Base-by-base conservation (phyloP, 2,888 invertebrate genomes). In the Noctuana brunneofusca region DNA sequence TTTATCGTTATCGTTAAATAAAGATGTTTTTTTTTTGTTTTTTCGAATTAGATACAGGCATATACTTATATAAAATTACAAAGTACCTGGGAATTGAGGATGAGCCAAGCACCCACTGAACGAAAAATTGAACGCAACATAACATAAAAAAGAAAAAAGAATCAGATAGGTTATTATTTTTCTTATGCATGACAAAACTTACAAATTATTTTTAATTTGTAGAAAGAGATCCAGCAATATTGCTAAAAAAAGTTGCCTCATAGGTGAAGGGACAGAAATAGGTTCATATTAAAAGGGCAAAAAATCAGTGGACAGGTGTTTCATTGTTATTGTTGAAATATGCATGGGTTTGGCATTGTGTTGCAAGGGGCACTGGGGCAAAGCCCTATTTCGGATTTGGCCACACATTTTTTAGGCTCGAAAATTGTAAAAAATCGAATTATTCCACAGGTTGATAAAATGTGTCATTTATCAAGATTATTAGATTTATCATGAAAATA, bases 301-400 rank as follows among this genome's bases (percentile, higher is more conserved):
- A 71, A 74, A 75, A 75, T 73, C 71, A 65, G 71, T 53, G 62
- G 73, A 80, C 84, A 85, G 85, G 85, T 86, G 85, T 70, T 65
- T 71, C 70, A 78, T 84, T 85, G 81, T 83, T 79, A 70, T 71
- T 68, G 73, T 72, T 71, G 79, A 80, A 58, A 82, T 80, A 82
- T 79, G 78, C 76, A 76, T 75, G 72, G 75, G 75, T 74, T 70
- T 79, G 66, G 73, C 66, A 74, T 76, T 78, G 76, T 77, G 70
- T 71, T 64, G 66, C 50, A 50, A 71, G 48, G 75, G 77, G 76
- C 74, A 78, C 76, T 76, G 73, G 78, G 76, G 75, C 75, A 76
- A 71, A 70, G 66, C 66, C 70, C 68, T 65, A 60, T 68, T 71
- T 63, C 69, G 53, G 58, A 65, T 70, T 68, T 67, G 68, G 70